Conservation (phyloP, 2,113 vertebrate genomes). For the Morone chrysops region DNA sequence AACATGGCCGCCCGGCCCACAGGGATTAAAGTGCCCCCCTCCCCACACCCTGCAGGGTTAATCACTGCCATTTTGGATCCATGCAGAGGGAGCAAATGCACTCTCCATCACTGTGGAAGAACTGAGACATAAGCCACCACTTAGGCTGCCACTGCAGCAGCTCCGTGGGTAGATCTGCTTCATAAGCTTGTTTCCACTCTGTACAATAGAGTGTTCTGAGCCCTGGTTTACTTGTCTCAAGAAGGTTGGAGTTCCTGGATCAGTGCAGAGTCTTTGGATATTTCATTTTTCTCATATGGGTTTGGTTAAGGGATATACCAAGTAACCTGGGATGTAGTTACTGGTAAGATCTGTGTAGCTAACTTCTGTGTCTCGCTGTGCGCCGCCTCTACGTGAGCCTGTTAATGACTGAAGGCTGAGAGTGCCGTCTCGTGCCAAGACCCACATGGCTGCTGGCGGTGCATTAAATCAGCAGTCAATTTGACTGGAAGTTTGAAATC, state of each 20-base stretch:
- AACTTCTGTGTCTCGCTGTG: slow-evolving; percentile 65
- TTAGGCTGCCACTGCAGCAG: slow-evolving; percentile 44
- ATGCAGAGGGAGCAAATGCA: slow-evolving; percentile 66
- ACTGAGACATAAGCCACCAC: slow-evolving; percentile 69
- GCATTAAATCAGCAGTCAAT: slow-evolving; percentile 92
- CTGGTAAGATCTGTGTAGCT: slow-evolving; percentile 50
- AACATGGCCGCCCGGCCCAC: slow-evolving; percentile 65
- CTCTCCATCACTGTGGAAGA: slow-evolving; percentile 80
- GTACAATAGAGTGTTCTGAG: slow-evolving; percentile 46
- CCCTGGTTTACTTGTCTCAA: slow-evolving; percentile 31
- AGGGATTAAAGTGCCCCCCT: slow-evolving; percentile 65
- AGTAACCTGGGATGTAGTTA: slow-evolving; percentile 57
- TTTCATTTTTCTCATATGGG: slow-evolving; percentile 21
- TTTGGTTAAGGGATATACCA: slow-evolving; percentile 38
- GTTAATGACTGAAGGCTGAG: slow-evolving; percentile 83
- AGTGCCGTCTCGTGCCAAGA: slow-evolving; percentile 85
- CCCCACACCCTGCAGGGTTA: slow-evolving; percentile 70
- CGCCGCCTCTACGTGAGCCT: slow-evolving; percentile 57
- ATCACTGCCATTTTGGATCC: slow-evolving; percentile 79
- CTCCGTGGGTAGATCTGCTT: slow-evolving; percentile 60
- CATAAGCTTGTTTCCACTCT: slow-evolving; percentile 65
- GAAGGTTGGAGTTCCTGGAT: slow-evolving; percentile 39
- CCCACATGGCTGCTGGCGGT: slow-evolving; percentile 88
- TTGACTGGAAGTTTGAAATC: slow-evolving; percentile 92
- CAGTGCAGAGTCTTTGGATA: slow-evolving; percentile 8